Conservation (phyloP, 2,113 vertebrate genomes). For the Pedionomus torquatus region DNA sequence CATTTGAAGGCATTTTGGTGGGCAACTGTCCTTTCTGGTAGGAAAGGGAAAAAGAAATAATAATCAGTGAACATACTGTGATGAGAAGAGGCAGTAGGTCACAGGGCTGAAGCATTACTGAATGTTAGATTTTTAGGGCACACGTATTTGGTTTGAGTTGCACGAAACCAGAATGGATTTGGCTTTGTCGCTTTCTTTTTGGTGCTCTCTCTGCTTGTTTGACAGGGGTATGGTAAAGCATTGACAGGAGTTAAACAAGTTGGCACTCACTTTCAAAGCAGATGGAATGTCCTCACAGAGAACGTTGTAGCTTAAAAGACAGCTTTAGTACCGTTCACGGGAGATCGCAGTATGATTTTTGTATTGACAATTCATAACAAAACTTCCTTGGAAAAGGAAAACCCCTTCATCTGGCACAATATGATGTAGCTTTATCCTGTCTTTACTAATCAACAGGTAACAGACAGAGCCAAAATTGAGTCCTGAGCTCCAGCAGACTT, state of each 20-base stretch:
- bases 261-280: neutral
- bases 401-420: neutral
- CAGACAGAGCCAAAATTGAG: neutral
- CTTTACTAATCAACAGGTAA: neutral
- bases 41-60: neutral
- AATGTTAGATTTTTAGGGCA: neutral
- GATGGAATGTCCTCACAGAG: neutral
- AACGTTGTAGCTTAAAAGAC: neutral
- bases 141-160: neutral
- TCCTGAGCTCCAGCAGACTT: neutral
- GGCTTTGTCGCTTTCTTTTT: neutral
- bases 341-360: neutral
- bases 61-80: accelerated
- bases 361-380: neutral
- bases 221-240: neutral
- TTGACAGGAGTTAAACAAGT: neutral
- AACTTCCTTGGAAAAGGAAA: neutral
- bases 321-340: neutral
- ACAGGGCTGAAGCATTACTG: neutral
- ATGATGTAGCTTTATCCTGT: neutral
- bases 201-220: neutral
- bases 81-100: neutral
- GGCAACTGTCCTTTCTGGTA: neutral
- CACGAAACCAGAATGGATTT: neutral
- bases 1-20: neutral